Percentiles rank a stretch among this genome's conserved stretches.
phyloP scores from a whole-genome alignment of 2,113 vertebrate genomes.

The Siniperca chuatsi region DNA sequence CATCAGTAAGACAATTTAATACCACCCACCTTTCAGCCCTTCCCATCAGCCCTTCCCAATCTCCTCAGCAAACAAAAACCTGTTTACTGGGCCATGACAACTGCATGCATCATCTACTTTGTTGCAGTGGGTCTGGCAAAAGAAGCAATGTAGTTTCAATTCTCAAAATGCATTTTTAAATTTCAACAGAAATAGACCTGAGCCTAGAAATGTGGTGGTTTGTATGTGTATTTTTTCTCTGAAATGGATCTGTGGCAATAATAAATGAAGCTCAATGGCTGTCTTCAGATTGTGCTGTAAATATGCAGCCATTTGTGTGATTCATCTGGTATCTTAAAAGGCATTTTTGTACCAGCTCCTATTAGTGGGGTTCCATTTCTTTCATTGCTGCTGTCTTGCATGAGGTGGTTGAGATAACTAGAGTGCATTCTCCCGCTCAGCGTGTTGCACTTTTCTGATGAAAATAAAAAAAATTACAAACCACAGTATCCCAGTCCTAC shows the following conservation, averaged over 20 bases:
- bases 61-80: conserved; percentile 13
- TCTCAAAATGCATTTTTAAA: conserved; percentile 14
- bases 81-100: conserved; percentile 7
- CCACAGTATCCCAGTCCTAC: background rate
- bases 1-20: background rate
- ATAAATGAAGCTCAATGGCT: background rate
- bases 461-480: background rate
- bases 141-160: background rate
- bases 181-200: background rate
- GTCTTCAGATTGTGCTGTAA: background rate
- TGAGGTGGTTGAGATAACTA: conserved; percentile 20
- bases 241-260: background rate
- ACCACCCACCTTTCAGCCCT: background rate
- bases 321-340: conserved; percentile 12
- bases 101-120: background rate
- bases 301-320: conserved; percentile 7
- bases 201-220: background rate
- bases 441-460: conserved; percentile 25
- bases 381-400: conserved; percentile 31
- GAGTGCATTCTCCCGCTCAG: conserved; percentile 29
- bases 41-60: conserved; percentile 2
- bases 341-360: background rate
- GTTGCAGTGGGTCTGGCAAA: background rate
- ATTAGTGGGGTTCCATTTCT: conserved; percentile 14
- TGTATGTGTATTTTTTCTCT: background rate